Conservation (phyloP, 2,113 vertebrate species). For the Poeciliopsis occidentalis region DNA sequence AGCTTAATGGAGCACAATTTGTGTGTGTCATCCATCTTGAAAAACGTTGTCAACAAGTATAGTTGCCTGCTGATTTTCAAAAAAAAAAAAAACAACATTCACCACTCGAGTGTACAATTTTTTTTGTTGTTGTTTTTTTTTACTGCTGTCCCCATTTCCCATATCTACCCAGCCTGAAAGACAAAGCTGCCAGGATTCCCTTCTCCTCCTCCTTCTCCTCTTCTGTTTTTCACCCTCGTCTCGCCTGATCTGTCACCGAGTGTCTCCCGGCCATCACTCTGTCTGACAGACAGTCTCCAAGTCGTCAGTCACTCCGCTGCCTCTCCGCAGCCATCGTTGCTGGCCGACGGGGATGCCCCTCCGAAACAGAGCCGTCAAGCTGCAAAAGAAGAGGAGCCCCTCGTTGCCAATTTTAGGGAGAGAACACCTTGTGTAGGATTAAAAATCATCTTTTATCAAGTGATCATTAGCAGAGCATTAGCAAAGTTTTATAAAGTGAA, state of each 20-base stretch:
- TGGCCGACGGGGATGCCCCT: conserved; percentile 65
- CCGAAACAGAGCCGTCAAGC: conserved; percentile 53
- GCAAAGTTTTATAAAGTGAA: not conserved
- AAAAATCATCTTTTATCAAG: conserved; percentile 19
- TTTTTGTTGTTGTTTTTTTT: not conserved
- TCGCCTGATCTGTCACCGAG: conserved; percentile 64
- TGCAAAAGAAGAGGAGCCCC: conserved; percentile 59
- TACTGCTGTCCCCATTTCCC: conserved; percentile 28
- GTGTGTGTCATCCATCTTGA: conserved; percentile 30
- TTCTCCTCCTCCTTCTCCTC: conserved; percentile 28
- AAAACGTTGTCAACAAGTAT: conserved; percentile 38
- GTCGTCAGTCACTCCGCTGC: conserved; percentile 68
- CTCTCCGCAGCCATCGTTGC: conserved; percentile 50
- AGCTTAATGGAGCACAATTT: conserved; percentile 46
- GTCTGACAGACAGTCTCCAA: conserved; percentile 67
- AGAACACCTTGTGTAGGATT: conserved; percentile 36
- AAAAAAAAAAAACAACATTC: conserved; percentile 3
- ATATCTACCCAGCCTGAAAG: conserved; percentile 39
- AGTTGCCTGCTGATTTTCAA: conserved; percentile 22
- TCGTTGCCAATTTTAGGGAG: conserved; percentile 33
- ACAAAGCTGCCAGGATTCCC: conserved; percentile 61
- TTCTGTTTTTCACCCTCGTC: conserved; percentile 55
- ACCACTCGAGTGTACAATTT: not conserved
- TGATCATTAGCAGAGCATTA: conserved; percentile 37
- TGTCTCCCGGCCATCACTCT: conserved; percentile 68